Evolutionary conservation across 2,888 invertebrate genomes (phyloP), one percentile per base, ranked within the genome.

Genomic region (Seira musarum): DNA sequence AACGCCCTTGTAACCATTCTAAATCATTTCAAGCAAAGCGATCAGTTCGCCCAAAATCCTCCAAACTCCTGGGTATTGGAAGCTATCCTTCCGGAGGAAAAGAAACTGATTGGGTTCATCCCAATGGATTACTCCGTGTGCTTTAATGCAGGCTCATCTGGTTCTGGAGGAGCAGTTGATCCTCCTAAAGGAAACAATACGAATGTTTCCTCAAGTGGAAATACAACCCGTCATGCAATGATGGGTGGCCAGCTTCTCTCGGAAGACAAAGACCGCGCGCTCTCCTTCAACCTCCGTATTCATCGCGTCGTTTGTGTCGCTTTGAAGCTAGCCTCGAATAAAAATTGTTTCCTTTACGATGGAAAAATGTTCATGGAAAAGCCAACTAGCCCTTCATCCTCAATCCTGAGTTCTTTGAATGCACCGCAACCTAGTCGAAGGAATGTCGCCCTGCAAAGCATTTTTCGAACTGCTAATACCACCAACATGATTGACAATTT

Each of bases 21-120:
- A 17, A 86, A 86, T 70, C 82, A 82, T n/a, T 68, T 86, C 53
- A 65, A 46, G 19, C 15, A 53, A 13, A 69, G 60, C 24, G 69
- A 76, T 64, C 72, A 76, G 8, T 64, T 76, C 21, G 79, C 80
- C 66, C 77, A 82, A 30, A 72, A 69, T 46, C 73, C 81, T 60
- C 81, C 82, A 24, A 80, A 76, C 65, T 72, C 79, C 25, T 81
- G 76, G 76, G 71, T 73, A 8, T 49, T 82, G 2, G 78, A 82
- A 64, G 80, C 85, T 15, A 86, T 86, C 53, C 78, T 86, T 2
- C 85, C 85, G 10, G 86, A 86, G 73, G 86, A 86, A 49, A 85
- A 85, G 66, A 81, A 78, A 60, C 71, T 86, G 2, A 80, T 85
- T 21, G 85, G 86, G 25, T 86, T 85, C 67, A 81, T 85, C 10